Evolutionary conservation across 2,113 vertebrate species (phyloP), one percentile per base, ranked within the genome.

Genomic region (Phylloscopus trochiloides): DNA sequence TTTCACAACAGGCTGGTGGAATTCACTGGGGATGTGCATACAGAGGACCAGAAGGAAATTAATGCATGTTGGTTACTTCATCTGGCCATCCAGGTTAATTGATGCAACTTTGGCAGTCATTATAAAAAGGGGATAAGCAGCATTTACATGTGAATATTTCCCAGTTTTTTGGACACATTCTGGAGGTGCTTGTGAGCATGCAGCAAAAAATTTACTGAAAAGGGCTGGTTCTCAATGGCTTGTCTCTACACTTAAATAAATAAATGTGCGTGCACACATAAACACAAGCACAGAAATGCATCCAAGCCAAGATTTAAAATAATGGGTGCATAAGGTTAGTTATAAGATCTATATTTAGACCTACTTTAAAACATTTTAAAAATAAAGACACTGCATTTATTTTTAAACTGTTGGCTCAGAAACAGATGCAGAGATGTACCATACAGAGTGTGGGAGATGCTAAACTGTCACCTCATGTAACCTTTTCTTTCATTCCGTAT

Each of bases 371-470:
- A 50, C 11, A 67, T 68, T 70, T 65, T 11, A 28, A 83, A 94
- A 93, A 88, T 84, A 77, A 86, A 94, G 65, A 80, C 22, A 19
- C 9, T 55, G 59, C 51, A 74, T 79, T 76, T 93, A 90, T 94
- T 94, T 96, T 95, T 90, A 67, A 93, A 59, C 55, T 50, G 5
- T 57, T 90, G 82, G 47, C 52, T 96, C 75, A 86, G 76, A 85
- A 79, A 43, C 34, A 78, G 77, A 67, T 55, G 55, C 40, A 55
- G 88, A 68, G 47, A 70, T 66, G 66, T 43, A 62, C 34, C 36
- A 54, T 18, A 12, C 11, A 86, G 54, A 50, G 34, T 14, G 47
- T 36, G 83, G 70, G 63, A 80, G 91, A 75, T 55, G 52, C 59
- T 88, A 14, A 92, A 73, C 58, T 29, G 9, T 86, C 88, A 86